Percentiles rank a stretch among this genome's conserved stretches.
Evolutionary conservation across 2,888 invertebrate species (phyloP).

Genomic region (Parnassius glacialis): DNA sequence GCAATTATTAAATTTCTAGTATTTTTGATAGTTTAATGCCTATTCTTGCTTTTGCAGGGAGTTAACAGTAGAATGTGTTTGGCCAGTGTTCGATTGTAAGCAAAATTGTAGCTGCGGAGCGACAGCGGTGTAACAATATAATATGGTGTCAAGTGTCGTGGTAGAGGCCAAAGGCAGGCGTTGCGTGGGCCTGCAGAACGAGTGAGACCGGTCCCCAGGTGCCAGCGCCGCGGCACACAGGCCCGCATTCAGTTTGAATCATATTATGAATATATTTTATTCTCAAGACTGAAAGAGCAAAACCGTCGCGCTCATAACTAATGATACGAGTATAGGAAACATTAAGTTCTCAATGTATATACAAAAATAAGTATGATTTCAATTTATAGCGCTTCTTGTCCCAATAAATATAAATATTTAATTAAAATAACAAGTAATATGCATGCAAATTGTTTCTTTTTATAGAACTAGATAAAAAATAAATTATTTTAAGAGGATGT

Average conservation of each 20-base stretch:
- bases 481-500: too few relatives aligned
- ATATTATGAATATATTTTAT: constrained; percentile 40
- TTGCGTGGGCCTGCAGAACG: constrained; percentile 74
- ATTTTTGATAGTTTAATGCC: not conserved
- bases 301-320: too few relatives aligned
- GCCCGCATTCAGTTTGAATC: constrained; percentile 48
- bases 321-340: too few relatives aligned
- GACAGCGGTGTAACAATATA: constrained; percentile 23
- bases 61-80: constrained; percentile 19
- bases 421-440: too few relatives aligned
- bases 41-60: not conserved
- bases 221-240: constrained; percentile 54
- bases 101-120: constrained; percentile 23
- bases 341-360: too few relatives aligned
- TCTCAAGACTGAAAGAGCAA: not conserved
- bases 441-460: too few relatives aligned
- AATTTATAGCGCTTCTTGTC: not conserved
- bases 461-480: too few relatives aligned
- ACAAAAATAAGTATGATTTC: too few relatives aligned
- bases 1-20: constrained; percentile 6
- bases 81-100: constrained; percentile 17
- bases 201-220: constrained; percentile 77
- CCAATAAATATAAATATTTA: too few relatives aligned
- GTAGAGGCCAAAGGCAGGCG: constrained; percentile 44
- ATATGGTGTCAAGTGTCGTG: constrained; percentile 40